Evolutionary conservation across 2,113 vertebrate species (phyloP), one percentile per base, ranked within the genome.

Genomic region (Equus przewalskii): DNA sequence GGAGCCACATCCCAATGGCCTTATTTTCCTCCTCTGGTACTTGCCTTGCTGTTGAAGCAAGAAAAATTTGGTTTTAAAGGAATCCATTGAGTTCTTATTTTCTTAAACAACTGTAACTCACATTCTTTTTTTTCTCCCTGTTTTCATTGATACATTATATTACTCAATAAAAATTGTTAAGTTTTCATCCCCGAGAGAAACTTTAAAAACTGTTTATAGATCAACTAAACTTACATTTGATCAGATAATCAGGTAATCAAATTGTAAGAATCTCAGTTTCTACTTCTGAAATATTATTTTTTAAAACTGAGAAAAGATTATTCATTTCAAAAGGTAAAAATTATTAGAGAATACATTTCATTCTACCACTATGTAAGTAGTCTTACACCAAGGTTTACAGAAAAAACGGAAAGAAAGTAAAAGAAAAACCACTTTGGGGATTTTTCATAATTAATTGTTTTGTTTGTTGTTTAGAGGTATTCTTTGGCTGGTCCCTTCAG

Each of bases 1-100:
- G 21, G 44, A 58, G 15, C 58, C 44, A 30, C 60, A 70, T 54
- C 51, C 36, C 65, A 76, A 2, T 81, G 51, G 60, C 65, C 28
- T 54, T 85, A n/a, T 89, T 92, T 81, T 85, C 62, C 84, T 89
- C 26, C 33, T 12, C 30, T 70, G 18, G 51, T 76, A 96, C 65
- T 65, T 36, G 36, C 46, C 98, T 98, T 96, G 83, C 83, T 97
- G 54, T 98, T 97, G 95, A 95, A 98, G 84, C 92, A 98, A 95
- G 95, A 98, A 98, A 98, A 98, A 97, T 96, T 98, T 96, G 94
- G 73, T 92, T 98, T 97, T 97, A 96, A 98, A 98, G 98, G 79
- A 97, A 78, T 93, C 97, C 96, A 90, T 98, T 98, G 92, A 98
- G 94, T 98, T 96, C 96, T 91, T 98, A 94, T 98, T 98, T 98